Base-by-base conservation (phyloP, 2,888 invertebrate genomes). In the Drosophila cracens region DNA sequence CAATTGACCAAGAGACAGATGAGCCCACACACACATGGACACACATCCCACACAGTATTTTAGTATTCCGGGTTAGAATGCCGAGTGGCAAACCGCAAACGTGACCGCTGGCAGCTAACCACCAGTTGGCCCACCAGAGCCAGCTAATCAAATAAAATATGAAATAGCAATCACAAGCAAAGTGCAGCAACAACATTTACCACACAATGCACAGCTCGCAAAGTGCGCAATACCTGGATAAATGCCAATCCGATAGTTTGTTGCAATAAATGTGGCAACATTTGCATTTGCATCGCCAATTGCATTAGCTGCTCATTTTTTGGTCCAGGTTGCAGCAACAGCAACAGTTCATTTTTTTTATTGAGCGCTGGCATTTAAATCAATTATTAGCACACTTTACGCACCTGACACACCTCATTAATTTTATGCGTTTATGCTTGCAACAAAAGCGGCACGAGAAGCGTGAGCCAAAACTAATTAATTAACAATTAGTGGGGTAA, bases 71-170 rank as follows among this genome's bases (percentile, higher is more conserved):
- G 62, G 40, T 7, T 21, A 51, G 21, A 59, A 69, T 74, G 36
- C 36, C 36, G 38, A 63, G 64, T 34, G 66, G 77, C 51, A 31
- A 67, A 49, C 78, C 78, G 16, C 80, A 68, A 51, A 64, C 57
- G 57, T 68, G 58, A 56, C 71, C 54, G 33, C 51, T 46, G 62
- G 49, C 61, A 56, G 16, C 49, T 74, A 64, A 40, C 53, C 51
- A 27, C 25, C 61, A 36, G 49, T 59, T 43, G 63, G 59, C 46
- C 34, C 43, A 51, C 29, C 60, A 54, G 46, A 59, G 53, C 43
- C 48, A 67, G 80, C 71, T 79, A 76, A 79, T 73, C 76, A 80
- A 80, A 79, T 80, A 76, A 79, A 76, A 76, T 80, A 60, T 77
- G 64, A 31, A 59, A 64, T 40, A 63, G 21, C 71, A 79, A 49